A percentile compares a stretch with the other conserved stretches of the same genome.
Evolutionary conservation across 2,113 vertebrate genomes (phyloP).

Genomic region (Malurus elegans): DNA sequence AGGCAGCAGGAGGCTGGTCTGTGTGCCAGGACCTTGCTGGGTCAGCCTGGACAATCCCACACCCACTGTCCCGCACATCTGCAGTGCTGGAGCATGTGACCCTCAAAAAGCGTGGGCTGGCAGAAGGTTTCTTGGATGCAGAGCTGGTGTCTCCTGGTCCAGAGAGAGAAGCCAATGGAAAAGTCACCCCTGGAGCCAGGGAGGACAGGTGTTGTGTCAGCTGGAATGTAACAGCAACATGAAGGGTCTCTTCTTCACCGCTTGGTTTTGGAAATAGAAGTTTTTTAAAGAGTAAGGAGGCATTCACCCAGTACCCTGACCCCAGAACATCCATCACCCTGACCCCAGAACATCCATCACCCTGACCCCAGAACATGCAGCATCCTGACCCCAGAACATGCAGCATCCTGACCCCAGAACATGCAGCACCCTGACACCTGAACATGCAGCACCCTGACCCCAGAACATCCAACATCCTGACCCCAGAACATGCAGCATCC

Average conservation of each 20-base stretch:
- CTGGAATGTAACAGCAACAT: too few species aligned
- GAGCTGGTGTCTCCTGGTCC: background rate
- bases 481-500: background rate
- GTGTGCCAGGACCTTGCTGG: background rate
- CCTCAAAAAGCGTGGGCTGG: background rate
- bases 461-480: too few species aligned
- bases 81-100: background rate
- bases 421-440: too few species aligned
- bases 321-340: too few species aligned
- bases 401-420: too few species aligned
- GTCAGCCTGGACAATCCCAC: background rate
- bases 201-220: fast-evolving
- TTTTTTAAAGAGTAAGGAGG: background rate
- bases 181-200: background rate
- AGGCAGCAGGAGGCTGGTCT: background rate
- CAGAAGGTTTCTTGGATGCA: background rate
- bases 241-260: background rate
- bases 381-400: too few species aligned
- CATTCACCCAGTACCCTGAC: background rate
- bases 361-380: too few species aligned
- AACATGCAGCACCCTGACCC: background rate
- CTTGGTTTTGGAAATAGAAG: background rate
- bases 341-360: too few species aligned
- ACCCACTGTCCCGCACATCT: background rate
- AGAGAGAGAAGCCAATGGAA: background rate